phyloP scores from a whole-genome alignment of 2,888 invertebrate species.

The Hetaerina titia region DNA sequence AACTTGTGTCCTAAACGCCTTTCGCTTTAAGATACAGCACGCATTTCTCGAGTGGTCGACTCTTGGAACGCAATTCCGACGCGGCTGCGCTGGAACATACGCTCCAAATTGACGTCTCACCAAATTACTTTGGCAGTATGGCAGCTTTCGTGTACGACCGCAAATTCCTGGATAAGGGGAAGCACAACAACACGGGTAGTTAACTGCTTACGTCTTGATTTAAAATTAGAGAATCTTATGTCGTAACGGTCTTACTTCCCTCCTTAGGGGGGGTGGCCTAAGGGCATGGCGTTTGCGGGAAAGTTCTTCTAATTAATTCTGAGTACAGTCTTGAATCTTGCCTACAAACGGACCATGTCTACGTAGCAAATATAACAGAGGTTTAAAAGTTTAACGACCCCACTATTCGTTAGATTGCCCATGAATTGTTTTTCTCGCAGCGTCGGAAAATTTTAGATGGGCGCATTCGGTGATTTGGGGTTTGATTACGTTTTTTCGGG shows the following conservation, averaged over 20 bases:
- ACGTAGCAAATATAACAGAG: not conserved
- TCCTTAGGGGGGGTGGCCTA: not conserved
- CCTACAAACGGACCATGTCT: not conserved
- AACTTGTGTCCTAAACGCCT: not conserved
- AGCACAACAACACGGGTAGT: not conserved
- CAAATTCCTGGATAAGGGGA: not conserved
- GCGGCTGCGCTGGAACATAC: not conserved
- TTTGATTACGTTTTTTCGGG: no score
- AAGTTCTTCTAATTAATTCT: not conserved
- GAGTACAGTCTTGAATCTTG: not conserved
- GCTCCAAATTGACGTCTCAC: not conserved
- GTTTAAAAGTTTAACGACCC: not conserved
- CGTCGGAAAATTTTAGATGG: no score
- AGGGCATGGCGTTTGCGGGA: not conserved
- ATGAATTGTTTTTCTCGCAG: no score
- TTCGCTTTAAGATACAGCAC: not conserved
- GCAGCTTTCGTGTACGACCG: not conserved
- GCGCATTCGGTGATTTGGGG: no score
- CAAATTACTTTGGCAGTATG: not conserved
- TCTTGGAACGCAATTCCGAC: not conserved
- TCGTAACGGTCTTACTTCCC: not conserved
- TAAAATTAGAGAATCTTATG: not conserved
- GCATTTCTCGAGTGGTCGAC: not conserved
- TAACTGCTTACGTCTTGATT: not conserved
- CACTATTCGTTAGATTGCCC: not conserved